Evolutionary conservation across 2,113 vertebrate species (phyloP).

Genomic region (Myrmecobius fasciatus): DNA sequence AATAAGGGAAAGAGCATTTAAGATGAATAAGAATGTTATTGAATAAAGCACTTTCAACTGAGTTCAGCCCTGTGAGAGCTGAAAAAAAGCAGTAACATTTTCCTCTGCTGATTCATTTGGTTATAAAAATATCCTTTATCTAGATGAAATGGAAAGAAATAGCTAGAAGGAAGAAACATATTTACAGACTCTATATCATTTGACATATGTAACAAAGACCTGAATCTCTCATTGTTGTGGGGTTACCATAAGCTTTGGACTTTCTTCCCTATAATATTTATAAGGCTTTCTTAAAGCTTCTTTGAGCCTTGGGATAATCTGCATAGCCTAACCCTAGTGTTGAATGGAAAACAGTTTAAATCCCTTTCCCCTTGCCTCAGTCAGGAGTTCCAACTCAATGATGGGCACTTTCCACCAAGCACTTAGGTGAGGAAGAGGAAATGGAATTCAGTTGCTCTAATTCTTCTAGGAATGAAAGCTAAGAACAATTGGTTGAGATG

Average conservation of each 20-base stretch:
- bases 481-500: background rate
- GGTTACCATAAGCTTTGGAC: background rate
- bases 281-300: background rate
- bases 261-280: background rate
- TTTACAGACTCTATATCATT: background rate
- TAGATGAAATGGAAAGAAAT: constrained; percentile 38
- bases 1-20: background rate
- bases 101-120: constrained; percentile 9
- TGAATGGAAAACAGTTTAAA: background rate
- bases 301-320: background rate
- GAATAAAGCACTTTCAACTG: background rate
- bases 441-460: background rate
- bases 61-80: background rate
- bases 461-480: background rate
- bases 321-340: background rate
- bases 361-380: background rate
- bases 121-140: constrained; percentile 28
- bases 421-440: background rate
- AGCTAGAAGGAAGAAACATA: constrained; percentile 21
- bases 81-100: background rate
- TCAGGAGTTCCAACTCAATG: background rate
- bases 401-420: background rate
- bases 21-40: background rate
- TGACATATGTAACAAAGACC: background rate
- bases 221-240: background rate